Conservation (phyloP, 1,140 invertebrate species). For the Drosophila bocqueti region DNA sequence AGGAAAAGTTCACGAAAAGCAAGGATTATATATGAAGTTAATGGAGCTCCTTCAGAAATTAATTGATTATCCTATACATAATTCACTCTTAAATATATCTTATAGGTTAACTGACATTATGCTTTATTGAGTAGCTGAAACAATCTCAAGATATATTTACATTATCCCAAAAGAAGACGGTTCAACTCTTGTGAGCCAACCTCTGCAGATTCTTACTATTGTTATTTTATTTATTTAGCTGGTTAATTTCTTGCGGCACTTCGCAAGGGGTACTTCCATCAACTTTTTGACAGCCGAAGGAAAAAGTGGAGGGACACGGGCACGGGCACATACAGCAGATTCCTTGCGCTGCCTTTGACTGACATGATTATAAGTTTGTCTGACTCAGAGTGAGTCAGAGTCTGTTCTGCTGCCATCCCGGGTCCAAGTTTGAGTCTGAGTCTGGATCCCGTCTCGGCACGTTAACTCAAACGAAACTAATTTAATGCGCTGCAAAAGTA, state of each 20-base stretch:
- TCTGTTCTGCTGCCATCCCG: conserved; percentile 20
- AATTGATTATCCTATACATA: too few species aligned
- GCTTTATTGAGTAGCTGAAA: background rate
- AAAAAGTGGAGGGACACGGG: background rate
- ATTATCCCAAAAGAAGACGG: background rate
- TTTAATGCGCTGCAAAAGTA: conserved; percentile 84
- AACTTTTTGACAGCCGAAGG: conserved; percentile 46
- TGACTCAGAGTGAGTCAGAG: conserved; percentile 40
- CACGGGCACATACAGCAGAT: conserved; percentile 33
- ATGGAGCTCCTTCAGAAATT: background rate
- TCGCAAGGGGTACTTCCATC: conserved; percentile 21
- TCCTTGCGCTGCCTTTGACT: conserved; percentile 78
- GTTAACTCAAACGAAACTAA: conserved; percentile 84
- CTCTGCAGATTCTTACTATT: conserved; percentile 1
- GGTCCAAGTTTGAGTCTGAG: conserved; percentile 26
- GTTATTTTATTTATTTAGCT: conserved; percentile 36
- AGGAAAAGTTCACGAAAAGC: background rate
- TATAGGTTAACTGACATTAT: background rate
- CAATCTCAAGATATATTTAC: background rate
- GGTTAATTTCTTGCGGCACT: conserved; percentile 49
- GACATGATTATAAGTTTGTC: conserved; percentile 83
- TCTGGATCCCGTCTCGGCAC: conserved; percentile 63
- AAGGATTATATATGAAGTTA: background rate
- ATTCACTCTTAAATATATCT: background rate
- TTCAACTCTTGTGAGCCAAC: background rate